Conservation (phyloP, 2,113 vertebrate species). For the Odontophorus gujanensis region DNA sequence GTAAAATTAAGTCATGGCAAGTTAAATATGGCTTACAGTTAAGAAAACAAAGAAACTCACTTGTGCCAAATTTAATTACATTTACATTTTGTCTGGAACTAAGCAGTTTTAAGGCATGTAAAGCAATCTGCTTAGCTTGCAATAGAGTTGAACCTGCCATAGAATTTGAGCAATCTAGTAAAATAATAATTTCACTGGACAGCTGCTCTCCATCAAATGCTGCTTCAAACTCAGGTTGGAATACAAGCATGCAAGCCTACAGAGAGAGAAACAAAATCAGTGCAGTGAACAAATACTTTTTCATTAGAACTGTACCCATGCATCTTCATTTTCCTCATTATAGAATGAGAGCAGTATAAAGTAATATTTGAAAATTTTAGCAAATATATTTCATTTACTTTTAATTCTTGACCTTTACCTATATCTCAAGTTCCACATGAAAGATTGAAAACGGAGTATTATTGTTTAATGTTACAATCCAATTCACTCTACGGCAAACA, state of each 20-base stretch:
- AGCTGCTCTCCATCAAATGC: neutral
- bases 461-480: neutral
- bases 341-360: neutral
- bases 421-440: neutral
- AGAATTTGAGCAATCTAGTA: constrained; percentile 86
- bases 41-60: constrained; percentile 59
- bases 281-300: neutral
- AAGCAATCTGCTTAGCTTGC: constrained; percentile 78
- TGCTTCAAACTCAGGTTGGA: constrained; percentile 83
- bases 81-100: constrained; percentile 70
- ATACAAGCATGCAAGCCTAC: constrained; percentile 90
- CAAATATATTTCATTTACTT: neutral
- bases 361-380: neutral
- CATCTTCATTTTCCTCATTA: neutral
- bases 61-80: constrained; percentile 82
- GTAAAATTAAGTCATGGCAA: neutral
- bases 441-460: neutral
- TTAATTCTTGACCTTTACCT: neutral
- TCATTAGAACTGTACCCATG: neutral
- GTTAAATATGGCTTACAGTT: neutral
- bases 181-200: constrained; percentile 77
- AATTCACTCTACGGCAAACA: neutral
- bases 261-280: neutral
- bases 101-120: constrained; percentile 71
- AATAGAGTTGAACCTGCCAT: constrained; percentile 79